A percentile compares a stretch with the other conserved stretches of the same genome.
These are phyloP conservation scores for Ceuthmochares aereus DNA, from an alignment of 2,113 vertebrate genomes.

Conservation along the genomic window DNA sequence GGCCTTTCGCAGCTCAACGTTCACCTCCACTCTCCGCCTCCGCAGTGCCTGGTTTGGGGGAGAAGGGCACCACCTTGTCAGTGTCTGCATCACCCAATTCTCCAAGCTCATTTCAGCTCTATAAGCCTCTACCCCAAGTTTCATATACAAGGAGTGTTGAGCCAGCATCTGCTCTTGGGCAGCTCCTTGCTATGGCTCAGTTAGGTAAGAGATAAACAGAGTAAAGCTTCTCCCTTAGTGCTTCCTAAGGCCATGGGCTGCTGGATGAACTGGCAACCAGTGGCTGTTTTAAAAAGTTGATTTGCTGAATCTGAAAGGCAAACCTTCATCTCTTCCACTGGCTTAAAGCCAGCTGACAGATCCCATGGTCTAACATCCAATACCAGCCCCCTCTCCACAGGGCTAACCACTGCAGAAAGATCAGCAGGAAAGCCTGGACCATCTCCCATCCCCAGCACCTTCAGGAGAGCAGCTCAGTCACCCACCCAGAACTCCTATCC, in stretches of 20 bases:
- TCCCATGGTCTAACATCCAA: not conserved
- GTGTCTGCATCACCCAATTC: not conserved
- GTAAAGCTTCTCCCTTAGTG: not conserved
- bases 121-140: accelerated
- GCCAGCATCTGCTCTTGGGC: not conserved
- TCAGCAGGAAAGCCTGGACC: not conserved
- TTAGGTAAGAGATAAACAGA: accelerated
- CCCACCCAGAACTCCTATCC: not conserved
- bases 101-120: not conserved
- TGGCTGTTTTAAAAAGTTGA: not conserved
- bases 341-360: not conserved
- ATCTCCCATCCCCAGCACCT: not conserved
- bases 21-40: constrained; percentile 78
- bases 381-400: accelerated
- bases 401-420: not conserved
- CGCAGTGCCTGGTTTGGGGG: constrained; percentile 75
- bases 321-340: not conserved
- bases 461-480: not conserved
- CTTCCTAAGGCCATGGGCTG: not conserved
- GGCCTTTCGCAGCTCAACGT: constrained; percentile 85
- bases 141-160: accelerated
- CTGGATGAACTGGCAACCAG: not conserved
- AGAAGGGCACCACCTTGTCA: not conserved
- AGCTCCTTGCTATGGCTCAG: not conserved
- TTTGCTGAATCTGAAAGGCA: not conserved